Evolutionary conservation across 53 echinoderm and acorn worm genomes (phyloP), one percentile per base, ranked within the genome.

Genomic region (Astropecten irregularis): DNA sequence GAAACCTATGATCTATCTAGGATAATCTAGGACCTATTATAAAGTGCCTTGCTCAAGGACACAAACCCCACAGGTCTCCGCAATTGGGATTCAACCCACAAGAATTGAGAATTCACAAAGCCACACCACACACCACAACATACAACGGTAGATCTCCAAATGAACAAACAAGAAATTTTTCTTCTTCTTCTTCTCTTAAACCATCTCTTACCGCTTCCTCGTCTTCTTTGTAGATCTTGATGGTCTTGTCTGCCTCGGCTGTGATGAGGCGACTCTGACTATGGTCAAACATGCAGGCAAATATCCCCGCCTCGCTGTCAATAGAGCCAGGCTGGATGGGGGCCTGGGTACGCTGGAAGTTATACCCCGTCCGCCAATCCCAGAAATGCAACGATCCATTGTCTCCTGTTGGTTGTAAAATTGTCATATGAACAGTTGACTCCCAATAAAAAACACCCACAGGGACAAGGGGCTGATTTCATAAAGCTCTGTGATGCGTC

Each of bases 201-300:
- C n/a, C n/a, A n/a, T n/a, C n/a, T n/a, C 96, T 93, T 77, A 96
- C 96, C 21, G 96, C 96, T 47, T 89, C 93, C 0, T 93, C 93
- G 36, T 96, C 96, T 49, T 96, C 96, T 37, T 96, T 96, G 91
- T 96, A 96, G 30, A 96, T 93, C 85, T 96, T 96, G 69, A 96
- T 93, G 32, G 96, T 96, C 62, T 96, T 96, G 58, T 96, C 96
- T 19, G 93, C 96, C 79, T 96, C 96, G 2, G 96, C 96, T 1
- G 96, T 96, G 29, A 96, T 72, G 11, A 96, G 89, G 19, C 96
- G 84, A 82, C 96, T 96, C 39, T 93, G 91, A 71, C 96, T 96
- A 50, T 89, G 70, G 71, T 96, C 96, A 89, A 96, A 96, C 44
- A 73, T 68, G 76, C 91, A 91, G 19, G 96, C 93, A 77, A 96